Percentiles rank a stretch among this genome's conserved stretches.
Evolutionary conservation across 1,140 invertebrate genomes (phyloP).

Genomic region (Phymorhynchus buccinoides): DNA sequence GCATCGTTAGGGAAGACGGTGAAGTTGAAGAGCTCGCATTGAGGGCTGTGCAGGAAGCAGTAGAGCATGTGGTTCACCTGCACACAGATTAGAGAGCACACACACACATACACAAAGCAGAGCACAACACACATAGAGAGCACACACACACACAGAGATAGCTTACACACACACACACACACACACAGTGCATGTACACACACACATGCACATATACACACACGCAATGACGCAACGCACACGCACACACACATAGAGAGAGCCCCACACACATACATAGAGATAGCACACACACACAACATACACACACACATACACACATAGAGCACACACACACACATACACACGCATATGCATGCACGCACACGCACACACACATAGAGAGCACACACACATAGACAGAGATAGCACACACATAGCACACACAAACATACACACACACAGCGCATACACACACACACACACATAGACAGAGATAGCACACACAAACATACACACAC

Average conservation of each 20-base stretch:
- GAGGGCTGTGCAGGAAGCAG: conserved; percentile 83
- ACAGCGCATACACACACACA: background rate
- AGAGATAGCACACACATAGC: background rate
- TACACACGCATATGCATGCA: background rate
- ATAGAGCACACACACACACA: conserved; percentile 17
- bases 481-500: conserved; percentile 23
- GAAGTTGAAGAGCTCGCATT: conserved; percentile 80
- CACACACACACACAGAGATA: background rate
- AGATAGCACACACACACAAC: background rate
- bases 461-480: background rate
- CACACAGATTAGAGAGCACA: background rate
- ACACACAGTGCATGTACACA: background rate
- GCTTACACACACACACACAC: background rate
- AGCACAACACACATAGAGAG: too few relatives aligned
- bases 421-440: conserved; percentile 32
- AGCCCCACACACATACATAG: conserved; percentile 1
- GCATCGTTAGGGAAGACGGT: conserved; percentile 39
- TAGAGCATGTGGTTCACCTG: conserved; percentile 83
- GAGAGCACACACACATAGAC: background rate
- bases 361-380: conserved; percentile 7
- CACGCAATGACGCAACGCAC: background rate
- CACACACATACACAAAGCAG: too few relatives aligned
- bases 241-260: conserved; percentile 15
- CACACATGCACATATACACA: background rate
- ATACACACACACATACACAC: too few relatives aligned